phyloP scores from a whole-genome alignment of 2,797 vertebrate genomes.

The Micropoecilia bifurca region DNA sequence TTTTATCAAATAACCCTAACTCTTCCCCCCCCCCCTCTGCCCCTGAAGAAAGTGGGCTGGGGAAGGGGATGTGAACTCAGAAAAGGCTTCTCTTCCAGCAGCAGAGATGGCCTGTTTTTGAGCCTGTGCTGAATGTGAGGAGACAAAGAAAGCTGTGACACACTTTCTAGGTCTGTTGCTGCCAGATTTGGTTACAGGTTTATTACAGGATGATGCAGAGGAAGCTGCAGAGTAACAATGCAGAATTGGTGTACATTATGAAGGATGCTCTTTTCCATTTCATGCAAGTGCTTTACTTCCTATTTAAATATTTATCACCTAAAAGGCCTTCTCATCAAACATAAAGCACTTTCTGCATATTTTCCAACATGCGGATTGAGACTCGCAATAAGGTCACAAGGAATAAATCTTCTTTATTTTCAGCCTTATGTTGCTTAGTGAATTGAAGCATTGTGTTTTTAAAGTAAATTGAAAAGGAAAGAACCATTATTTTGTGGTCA shows the following conservation, averaged over 20 bases:
- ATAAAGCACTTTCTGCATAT: not conserved
- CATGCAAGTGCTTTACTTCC: slow-evolving; percentile 31
- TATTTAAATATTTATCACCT: slow-evolving; percentile 67
- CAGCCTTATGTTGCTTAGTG: not conserved
- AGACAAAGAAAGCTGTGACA: slow-evolving; percentile 73
- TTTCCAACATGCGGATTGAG: slow-evolving; percentile 3
- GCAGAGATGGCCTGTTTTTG: slow-evolving; percentile 68
- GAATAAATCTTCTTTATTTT: not conserved
- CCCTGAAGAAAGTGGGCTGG: slow-evolving; percentile 4
- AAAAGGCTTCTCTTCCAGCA: slow-evolving; percentile 49
- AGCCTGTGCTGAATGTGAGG: slow-evolving; percentile 40
- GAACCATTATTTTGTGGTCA: not conserved
- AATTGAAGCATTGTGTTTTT: not conserved
- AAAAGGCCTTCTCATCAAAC: slow-evolving; percentile 45
- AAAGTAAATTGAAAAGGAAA: not conserved
- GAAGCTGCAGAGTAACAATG: not conserved
- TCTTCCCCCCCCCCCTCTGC: too few relatives aligned
- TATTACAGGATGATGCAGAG: not conserved
- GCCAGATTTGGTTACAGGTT: slow-evolving; percentile 26
- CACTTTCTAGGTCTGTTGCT: slow-evolving; percentile 57
- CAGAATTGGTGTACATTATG: not conserved
- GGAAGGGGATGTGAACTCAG: slow-evolving; percentile 11
- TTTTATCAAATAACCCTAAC: not conserved
- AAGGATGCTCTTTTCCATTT: not conserved
- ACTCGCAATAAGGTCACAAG: not conserved